Evolutionary conservation across 2,888 invertebrate genomes (phyloP), one percentile per base, ranked within the genome.

Genomic region (Tineola bisselliella): DNA sequence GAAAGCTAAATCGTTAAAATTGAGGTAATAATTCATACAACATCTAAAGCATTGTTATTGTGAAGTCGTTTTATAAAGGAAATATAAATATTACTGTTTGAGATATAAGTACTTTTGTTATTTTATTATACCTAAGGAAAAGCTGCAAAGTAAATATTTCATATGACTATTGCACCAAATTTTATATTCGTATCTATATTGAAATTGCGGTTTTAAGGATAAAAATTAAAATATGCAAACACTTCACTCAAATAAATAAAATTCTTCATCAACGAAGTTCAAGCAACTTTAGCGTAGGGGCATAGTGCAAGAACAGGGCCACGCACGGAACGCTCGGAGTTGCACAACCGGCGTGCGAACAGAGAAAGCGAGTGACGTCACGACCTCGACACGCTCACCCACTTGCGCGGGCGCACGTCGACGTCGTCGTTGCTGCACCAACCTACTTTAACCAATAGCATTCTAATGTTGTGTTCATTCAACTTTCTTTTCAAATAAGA

Each of bases 381-480:
- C 81, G 86, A 78, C 86, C 86, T 87, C 87, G 87, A 86, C 87
- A 84, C 77, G 84, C 79, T 87, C 82, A 87, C 87, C 86, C 78
- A 86, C 76, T 79, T 83, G 82, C 79, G 73, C 74, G 70, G 68
- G 67, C 70, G 72, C 69, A 15, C 59, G 61, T 30, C 15, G 56
- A n/a, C 62, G 43, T 11, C 60, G 59, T 44, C 48, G 56, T 30
- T 44, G 19, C 68, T 74, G 75, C 77, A 77, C 71, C 79, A 81
- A 79, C 82, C 83, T 76, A 83, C 81, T 82, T 83, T 73, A 67
- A 66, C 65, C 66, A 69, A 71, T 73, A 74, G 70, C 70, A 71
- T 70, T 72, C 72, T 79, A 81, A 81, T 81, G 56, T 10, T 25
- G 19, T 56, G 56, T 79, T 79, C 78, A 75, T 68, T 67, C 68